phyloP scores from a whole-genome alignment of 2,797 vertebrate species.

The Urophycis tenuis region DNA sequence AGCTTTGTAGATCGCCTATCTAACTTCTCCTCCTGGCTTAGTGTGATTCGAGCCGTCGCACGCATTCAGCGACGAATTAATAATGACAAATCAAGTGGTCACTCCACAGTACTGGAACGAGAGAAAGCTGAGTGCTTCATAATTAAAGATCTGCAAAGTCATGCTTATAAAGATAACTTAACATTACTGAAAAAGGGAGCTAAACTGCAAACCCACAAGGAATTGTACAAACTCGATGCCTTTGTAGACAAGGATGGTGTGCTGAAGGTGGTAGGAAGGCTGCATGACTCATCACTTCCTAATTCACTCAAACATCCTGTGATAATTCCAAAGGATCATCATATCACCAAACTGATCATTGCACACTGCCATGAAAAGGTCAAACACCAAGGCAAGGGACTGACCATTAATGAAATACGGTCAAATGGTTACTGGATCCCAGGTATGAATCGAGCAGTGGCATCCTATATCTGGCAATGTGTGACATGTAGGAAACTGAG shows the following conservation, averaged over 20 bases:
- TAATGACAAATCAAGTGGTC: no score
- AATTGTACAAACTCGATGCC: slow-evolving; percentile 21
- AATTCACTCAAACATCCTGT: slow-evolving; percentile 22
- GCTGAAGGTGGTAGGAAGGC: slow-evolving; percentile 27
- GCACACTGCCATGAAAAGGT: slow-evolving; percentile 16
- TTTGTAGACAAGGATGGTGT: slow-evolving; percentile 16
- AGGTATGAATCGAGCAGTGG: slow-evolving; percentile 15
- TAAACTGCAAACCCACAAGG: neutral
- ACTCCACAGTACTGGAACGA: slow-evolving; percentile 7
- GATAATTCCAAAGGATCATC: slow-evolving; percentile 23
- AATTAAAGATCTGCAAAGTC: slow-evolving; percentile 19
- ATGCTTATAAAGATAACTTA: slow-evolving; percentile 21
- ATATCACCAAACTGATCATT: slow-evolving; percentile 24
- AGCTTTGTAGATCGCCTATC: no score
- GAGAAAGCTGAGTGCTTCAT: slow-evolving; percentile 14
- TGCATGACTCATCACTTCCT: neutral
- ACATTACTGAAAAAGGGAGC: slow-evolving; percentile 22
- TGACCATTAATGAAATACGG: slow-evolving; percentile 13
- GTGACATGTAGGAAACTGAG: slow-evolving; percentile 11
- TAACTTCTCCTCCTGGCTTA: no score
- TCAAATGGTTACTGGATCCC: slow-evolving; percentile 7
- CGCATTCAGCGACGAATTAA: no score
- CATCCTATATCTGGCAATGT: slow-evolving; percentile 22
- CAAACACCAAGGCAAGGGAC: slow-evolving; percentile 30
- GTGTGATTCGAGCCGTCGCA: no score